phyloP scores from a whole-genome alignment of 2,888 invertebrate genomes.

The Torymus aiolomorphi region DNA sequence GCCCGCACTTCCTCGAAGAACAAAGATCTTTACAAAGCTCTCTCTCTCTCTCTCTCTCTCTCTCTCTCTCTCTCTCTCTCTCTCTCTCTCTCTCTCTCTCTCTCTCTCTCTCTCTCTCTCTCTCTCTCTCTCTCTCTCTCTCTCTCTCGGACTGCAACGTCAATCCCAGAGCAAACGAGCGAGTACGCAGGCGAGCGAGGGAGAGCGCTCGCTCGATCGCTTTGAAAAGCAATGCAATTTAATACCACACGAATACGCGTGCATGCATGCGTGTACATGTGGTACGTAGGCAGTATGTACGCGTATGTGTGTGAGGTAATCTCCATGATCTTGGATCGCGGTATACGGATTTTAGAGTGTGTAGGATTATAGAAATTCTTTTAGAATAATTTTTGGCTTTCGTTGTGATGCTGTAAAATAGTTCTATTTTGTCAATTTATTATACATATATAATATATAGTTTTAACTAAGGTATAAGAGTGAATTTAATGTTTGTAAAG shows the following conservation, averaged over 20 bases:
- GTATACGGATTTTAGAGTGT: too few relatives aligned
- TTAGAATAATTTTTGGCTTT: too few relatives aligned
- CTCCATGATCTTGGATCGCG: too few relatives aligned
- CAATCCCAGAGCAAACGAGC: conserved; percentile 55
- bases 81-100: conserved; percentile 58
- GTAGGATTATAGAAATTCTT: too few relatives aligned
- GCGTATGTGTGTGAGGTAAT: not conserved
- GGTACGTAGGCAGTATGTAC: too few relatives aligned
- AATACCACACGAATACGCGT: conserved; percentile 34
- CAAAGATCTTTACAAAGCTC: conserved; percentile 72
- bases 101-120: conserved; percentile 15
- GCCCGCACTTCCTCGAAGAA: conserved; percentile 69
- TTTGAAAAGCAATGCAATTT: conserved; percentile 56
- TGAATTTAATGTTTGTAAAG: too few relatives aligned
- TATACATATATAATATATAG: too few relatives aligned
- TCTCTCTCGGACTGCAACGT: conserved; percentile 68
- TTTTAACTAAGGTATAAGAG: too few relatives aligned
- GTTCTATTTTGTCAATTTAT: too few relatives aligned
- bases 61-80: conserved; percentile 54
- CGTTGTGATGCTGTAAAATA: too few relatives aligned
- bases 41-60: conserved; percentile 48
- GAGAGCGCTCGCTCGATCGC: conserved; percentile 27
- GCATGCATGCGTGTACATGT: not conserved
- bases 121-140: not conserved
- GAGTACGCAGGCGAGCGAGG: not conserved